Conservation (phyloP, 2,888 invertebrate genomes). For the Aspidiotus rigidus region DNA sequence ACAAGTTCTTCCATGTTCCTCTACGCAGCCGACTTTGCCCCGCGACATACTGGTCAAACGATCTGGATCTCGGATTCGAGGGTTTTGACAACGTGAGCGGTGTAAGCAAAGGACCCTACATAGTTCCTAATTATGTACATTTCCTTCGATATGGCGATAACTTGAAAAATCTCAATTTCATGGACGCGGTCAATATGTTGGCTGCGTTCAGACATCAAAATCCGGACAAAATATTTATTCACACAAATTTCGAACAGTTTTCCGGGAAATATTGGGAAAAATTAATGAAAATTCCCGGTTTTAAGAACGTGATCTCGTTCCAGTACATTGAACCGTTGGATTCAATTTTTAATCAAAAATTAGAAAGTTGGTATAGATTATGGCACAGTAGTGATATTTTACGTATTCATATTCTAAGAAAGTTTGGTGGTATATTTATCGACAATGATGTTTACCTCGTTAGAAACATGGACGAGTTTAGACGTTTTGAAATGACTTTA, state of each 20-base stretch:
- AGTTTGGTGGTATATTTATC: constrained; percentile 42
- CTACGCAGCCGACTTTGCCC: background rate
- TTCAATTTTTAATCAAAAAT: constrained; percentile 42
- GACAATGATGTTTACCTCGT: constrained; percentile 42
- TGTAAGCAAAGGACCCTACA: constrained; percentile 35
- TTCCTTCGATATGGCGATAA: constrained; percentile 39
- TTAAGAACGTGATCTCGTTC: constrained; percentile 36
- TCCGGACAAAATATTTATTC: constrained; percentile 41
- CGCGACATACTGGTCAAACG: background rate
- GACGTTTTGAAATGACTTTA: constrained; percentile 41
- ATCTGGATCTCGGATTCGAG: constrained; percentile 19
- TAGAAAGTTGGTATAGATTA: constrained; percentile 31
- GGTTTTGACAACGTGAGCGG: constrained; percentile 21
- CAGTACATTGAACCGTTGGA: constrained; percentile 39
- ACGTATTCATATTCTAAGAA: constrained; percentile 39
- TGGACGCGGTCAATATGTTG: constrained; percentile 38
- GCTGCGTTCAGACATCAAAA: constrained; percentile 39
- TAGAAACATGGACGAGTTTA: constrained; percentile 40
- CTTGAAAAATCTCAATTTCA: constrained; percentile 36
- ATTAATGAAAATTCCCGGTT: constrained; percentile 35
- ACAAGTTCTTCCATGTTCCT: constrained; percentile 6
- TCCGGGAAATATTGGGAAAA: constrained; percentile 38
- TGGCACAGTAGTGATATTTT: constrained; percentile 37
- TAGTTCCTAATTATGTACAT: constrained; percentile 42
- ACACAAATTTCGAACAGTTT: constrained; percentile 39